Evolutionary conservation across 2,113 vertebrate species (phyloP).

Genomic region (Gadus chalcogrammus): DNA sequence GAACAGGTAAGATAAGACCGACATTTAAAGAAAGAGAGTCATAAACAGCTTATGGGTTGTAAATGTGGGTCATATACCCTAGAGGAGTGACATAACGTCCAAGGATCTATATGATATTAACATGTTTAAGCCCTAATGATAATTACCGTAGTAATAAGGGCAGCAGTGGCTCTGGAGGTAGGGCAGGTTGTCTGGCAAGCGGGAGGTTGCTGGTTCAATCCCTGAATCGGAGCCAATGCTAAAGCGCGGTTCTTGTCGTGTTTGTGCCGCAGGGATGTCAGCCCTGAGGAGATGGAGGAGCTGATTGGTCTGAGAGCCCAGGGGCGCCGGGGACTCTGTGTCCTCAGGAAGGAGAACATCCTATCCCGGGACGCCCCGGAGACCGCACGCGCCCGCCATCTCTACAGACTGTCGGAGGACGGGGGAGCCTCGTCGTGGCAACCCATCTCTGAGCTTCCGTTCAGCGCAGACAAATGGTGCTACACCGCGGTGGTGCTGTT

Average conservation of each 20-base stretch:
- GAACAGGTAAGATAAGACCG: too few species aligned
- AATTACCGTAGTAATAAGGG: too few species aligned
- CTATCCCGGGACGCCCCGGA: constrained; percentile 51
- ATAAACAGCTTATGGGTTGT: too few species aligned
- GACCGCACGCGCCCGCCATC: constrained; percentile 44
- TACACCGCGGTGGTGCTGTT: constrained; percentile 74
- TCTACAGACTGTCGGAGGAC: constrained; percentile 59
- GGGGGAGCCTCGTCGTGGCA: constrained; percentile 48
- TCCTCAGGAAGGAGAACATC: constrained; percentile 74
- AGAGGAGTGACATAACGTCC: too few species aligned
- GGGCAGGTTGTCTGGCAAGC: too few species aligned
- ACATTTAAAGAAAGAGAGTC: too few species aligned
- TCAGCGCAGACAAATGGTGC: constrained; percentile 77
- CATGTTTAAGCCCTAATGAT: too few species aligned
- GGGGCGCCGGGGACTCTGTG: constrained; percentile 58
- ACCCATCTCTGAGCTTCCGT: constrained; percentile 63
- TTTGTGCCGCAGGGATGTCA: constrained; percentile 42
- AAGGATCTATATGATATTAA: too few species aligned
- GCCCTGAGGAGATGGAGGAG: constrained; percentile 38
- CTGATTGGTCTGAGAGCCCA: constrained; percentile 52
- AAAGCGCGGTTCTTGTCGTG: not conserved
- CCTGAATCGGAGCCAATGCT: too few species aligned
- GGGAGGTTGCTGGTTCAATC: too few species aligned
- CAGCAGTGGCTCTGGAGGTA: too few species aligned
- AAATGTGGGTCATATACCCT: too few species aligned